Conservation (phyloP, 2,888 invertebrate genomes). For the Metallyticus violacea region DNA sequence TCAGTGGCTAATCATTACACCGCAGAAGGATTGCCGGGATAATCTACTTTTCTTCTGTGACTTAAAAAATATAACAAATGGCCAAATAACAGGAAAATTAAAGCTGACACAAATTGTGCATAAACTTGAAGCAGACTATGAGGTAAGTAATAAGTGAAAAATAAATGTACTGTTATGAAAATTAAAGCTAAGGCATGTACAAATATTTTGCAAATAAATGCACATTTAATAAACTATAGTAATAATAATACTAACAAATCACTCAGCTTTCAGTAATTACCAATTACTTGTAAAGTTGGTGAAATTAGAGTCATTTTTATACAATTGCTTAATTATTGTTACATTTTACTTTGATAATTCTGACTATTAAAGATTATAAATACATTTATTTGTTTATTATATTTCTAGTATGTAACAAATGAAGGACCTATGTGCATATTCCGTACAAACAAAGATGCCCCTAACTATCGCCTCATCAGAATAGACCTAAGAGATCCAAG, state of each 20-base stretch:
- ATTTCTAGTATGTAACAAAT: slow-evolving; percentile 82
- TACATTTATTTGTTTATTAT: slow-evolving; percentile 26
- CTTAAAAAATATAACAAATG: slow-evolving; percentile 55
- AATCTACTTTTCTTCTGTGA: slow-evolving; percentile 86
- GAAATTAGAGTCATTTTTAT: not conserved
- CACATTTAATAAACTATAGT: no score
- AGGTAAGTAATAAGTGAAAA: slow-evolving; percentile 54
- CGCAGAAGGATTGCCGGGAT: slow-evolving; percentile 86
- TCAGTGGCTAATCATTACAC: slow-evolving; percentile 76
- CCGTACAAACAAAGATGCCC: slow-evolving; percentile 90
- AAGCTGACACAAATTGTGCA: slow-evolving; percentile 77
- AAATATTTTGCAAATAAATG: no score
- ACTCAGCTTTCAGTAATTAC: no score
- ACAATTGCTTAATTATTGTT: not conserved
- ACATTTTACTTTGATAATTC: no score
- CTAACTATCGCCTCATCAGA: slow-evolving; percentile 83
- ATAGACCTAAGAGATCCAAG: slow-evolving; percentile 73
- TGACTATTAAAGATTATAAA: not conserved
- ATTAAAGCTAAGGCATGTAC: not conserved
- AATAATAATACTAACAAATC: no score
- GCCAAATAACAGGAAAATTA: slow-evolving; percentile 61
- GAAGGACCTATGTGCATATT: slow-evolving; percentile 78
- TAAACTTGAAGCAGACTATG: slow-evolving; percentile 90
- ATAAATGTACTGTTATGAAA: not conserved
- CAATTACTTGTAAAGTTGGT: not conserved